Evolutionary conservation across 1,140 invertebrate species (phyloP).

Genomic region (Heliothis virescens): DNA sequence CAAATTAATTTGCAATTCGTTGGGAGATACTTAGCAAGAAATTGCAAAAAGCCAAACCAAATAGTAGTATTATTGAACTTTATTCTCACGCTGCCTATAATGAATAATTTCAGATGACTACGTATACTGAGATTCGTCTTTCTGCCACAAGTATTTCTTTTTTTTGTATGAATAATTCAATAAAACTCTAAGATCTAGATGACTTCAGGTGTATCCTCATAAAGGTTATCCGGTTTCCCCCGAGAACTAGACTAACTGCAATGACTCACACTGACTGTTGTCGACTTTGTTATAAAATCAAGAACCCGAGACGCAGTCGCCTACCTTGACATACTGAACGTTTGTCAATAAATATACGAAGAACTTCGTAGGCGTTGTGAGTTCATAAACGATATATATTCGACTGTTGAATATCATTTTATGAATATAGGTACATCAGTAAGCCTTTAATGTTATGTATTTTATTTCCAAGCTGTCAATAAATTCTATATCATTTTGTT

Average conservation of each 20-base stretch:
- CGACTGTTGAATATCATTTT: neutral
- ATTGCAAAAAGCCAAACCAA: too few species aligned
- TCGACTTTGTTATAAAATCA: neutral
- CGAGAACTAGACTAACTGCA: neutral
- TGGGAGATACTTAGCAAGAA: too few species aligned
- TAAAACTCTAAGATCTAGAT: too few species aligned
- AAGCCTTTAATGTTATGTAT: too few species aligned
- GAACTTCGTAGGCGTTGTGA: neutral
- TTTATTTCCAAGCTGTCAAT: neutral
- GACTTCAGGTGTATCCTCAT: neutral
- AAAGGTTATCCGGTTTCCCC: neutral
- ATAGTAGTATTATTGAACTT: too few species aligned
- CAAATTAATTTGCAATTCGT: too few species aligned
- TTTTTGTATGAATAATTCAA: too few species aligned
- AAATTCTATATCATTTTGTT: neutral
- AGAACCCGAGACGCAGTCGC: neutral
- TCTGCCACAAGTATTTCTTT: too few species aligned
- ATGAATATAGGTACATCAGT: too few species aligned
- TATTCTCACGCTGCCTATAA: too few species aligned
- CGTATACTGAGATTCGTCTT: too few species aligned
- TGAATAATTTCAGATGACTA: too few species aligned
- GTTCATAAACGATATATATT: neutral
- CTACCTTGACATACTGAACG: neutral
- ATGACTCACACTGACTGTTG: neutral
- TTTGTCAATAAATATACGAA: neutral